These are phyloP conservation scores for Rhea pennata DNA, from an alignment of 2,113 vertebrate species.

Conservation along the genomic window DNA sequence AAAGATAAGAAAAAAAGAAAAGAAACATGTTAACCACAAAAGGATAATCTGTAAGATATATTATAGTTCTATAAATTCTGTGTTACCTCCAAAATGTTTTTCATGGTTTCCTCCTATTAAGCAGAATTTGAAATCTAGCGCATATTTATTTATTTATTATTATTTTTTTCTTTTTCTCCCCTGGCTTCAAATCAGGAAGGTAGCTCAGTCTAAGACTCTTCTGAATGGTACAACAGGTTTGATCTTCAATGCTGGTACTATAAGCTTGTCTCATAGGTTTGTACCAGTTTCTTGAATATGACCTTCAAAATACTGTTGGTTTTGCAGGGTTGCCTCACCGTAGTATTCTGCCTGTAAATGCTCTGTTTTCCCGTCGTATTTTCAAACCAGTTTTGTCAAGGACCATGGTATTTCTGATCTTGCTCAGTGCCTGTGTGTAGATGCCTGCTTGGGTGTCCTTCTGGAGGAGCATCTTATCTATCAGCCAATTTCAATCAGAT, in stretches of 20 bases:
- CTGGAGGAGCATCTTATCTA: neutral
- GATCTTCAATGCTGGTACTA: neutral
- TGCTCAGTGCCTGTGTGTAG: too few species aligned
- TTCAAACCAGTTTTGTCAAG: neutral
- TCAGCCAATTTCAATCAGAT: neutral
- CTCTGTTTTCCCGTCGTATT: neutral
- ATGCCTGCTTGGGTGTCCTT: neutral
- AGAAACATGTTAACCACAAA: neutral
- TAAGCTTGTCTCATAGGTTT: neutral
- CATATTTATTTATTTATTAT: neutral
- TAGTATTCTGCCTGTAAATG: neutral
- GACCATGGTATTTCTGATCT: neutral
- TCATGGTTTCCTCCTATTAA: neutral
- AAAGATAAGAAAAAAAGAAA: neutral
- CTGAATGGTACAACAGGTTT: neutral
- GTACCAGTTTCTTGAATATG: neutral
- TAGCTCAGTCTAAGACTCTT: neutral
- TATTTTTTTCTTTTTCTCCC: neutral
- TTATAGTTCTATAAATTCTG: neutral
- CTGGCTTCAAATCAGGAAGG: conserved; percentile 28
- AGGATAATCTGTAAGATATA: neutral
- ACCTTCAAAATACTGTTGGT: neutral
- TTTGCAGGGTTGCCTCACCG: neutral
- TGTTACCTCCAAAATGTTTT: neutral
- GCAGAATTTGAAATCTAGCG: neutral